Percentiles rank a stretch among this genome's conserved stretches.
Conservation (phyloP, 2,113 vertebrate species). For the Corydoras maculifer region DNA sequence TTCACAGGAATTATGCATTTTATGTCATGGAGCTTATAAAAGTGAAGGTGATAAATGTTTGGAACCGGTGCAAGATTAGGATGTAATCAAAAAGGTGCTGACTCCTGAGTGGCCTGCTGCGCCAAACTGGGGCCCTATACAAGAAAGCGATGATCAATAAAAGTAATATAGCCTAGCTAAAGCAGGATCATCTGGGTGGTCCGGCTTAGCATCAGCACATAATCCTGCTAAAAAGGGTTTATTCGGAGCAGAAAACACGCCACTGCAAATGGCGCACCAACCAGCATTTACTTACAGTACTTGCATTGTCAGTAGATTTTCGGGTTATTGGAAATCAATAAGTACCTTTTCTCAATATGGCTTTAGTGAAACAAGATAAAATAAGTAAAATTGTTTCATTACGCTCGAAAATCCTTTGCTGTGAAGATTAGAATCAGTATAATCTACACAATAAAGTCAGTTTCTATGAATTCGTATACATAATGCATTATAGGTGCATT, state of each 20-base stretch:
- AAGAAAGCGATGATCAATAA: constrained; percentile 35
- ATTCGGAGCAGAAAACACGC: background rate
- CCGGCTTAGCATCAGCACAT: constrained; percentile 12
- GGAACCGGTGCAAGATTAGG: constrained; percentile 3
- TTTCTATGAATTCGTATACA: too few species aligned
- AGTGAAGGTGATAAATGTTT: background rate
- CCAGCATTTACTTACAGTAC: background rate
- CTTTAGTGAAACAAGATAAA: too few species aligned
- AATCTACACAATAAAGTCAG: too few species aligned
- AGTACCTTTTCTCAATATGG: background rate
- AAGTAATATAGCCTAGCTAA: constrained; percentile 23
- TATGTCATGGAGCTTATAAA: background rate
- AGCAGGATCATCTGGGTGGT: constrained; percentile 21
- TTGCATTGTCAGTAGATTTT: constrained; percentile 12
- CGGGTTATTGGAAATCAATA: constrained; percentile 18
- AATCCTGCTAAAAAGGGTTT: background rate
- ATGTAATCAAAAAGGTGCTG: constrained; percentile 14
- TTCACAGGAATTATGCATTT: background rate
- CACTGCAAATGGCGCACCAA: constrained; percentile 14
- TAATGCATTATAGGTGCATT: background rate
- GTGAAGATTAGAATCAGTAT: too few species aligned
- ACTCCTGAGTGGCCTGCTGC: background rate
- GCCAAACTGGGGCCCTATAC: background rate
- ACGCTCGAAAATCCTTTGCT: background rate
- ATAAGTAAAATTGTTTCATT: background rate